Base-by-base conservation (phyloP, 2,888 invertebrate species). In the Ptychoptera albimana region DNA sequence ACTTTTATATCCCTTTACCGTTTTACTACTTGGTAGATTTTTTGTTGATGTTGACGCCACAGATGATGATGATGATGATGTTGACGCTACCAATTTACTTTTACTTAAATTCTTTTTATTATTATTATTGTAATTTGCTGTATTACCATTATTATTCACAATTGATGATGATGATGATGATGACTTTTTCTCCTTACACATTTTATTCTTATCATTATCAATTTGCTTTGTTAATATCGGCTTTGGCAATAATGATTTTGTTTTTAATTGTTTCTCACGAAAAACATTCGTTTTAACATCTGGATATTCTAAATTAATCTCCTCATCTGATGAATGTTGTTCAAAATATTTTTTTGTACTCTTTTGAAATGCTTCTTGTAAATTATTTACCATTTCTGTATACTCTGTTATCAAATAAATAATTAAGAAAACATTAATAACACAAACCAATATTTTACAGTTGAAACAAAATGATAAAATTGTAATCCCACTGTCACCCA, bases 321-420 rank as follows among this genome's bases (percentile, higher is more conserved):
- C 79, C 59, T 81, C 80, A 57, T 88, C 88, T 16, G 86, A 84
- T 9, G 82, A 77, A 50, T 83, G 74, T 54, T 82, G 78, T 59
- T 86, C 84, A 50, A 89, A 74, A 61, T 84, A 89, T 56, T 84
- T 79, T 58, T 83, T 82, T 4, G 85, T 82, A 11, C 85, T 77
- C 49, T 80, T 75, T 52, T 85, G 81, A 58, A 91, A 89, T 10
- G 81, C 85, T 52, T 78, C 73, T 61, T 82, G 79, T 45, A 91
- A 68, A 59, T 81, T 87, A 57, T 82, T 80, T 9, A 84, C 87
- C 88, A 89, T 89, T 59, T 78, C 78, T 1, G 87, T 86, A 55
- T 88, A 89, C 63, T 88, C 88, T 88, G 63, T 39, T 67, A 61
- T 50, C 51, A 45, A 49, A 47, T 48, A 49, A 49, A 46, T 47